Conservation (phyloP, 2,888 invertebrate genomes). For the Protonemura montana region DNA sequence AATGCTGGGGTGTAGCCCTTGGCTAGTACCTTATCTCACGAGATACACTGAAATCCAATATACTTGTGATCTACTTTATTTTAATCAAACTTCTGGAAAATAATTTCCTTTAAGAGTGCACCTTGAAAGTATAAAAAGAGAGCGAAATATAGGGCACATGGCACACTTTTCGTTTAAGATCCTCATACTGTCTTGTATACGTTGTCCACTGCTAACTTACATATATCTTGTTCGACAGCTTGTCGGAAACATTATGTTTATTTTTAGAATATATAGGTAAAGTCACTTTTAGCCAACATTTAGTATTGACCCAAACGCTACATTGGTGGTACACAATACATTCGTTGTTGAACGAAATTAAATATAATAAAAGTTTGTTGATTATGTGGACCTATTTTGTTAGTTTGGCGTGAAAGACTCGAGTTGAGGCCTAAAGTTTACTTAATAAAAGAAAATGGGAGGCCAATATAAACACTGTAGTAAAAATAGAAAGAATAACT, state of each 20-base stretch:
- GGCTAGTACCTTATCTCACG: no score
- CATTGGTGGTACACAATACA: neutral
- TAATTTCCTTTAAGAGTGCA: no score
- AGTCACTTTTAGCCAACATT: neutral
- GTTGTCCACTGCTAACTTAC: neutral
- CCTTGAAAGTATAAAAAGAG: no score
- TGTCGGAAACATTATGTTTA: neutral
- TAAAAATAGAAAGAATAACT: neutral
- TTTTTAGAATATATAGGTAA: conserved; percentile 1
- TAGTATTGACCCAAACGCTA: neutral
- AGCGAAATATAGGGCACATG: neutral
- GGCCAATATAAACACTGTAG: neutral
- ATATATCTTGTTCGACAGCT: neutral
- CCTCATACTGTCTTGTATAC: neutral
- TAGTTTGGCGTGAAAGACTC: neutral
- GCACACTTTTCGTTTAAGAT: neutral
- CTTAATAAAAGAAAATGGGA: neutral
- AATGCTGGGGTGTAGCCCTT: no score
- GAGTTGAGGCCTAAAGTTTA: neutral
- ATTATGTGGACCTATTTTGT: neutral
- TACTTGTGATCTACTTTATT: no score
- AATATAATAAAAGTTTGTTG: neutral
- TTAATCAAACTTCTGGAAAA: no score
- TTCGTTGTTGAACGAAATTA: neutral
- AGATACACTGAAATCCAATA: no score